Conservation (phyloP, 2,797 vertebrate genomes). For the Gallinago stenura region DNA sequence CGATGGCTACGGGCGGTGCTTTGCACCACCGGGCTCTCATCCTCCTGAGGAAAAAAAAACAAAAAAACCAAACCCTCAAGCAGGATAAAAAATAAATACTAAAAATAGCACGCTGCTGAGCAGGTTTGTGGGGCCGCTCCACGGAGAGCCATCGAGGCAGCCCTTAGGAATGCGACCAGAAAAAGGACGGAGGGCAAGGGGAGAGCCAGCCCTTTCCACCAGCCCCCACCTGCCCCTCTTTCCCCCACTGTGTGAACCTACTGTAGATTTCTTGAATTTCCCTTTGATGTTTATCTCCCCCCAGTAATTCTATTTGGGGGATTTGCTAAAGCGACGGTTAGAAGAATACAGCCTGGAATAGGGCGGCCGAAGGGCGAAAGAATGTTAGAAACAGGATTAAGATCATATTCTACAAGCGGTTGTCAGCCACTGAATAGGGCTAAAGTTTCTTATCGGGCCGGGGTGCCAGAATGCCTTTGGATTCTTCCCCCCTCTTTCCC, state of each 20-base stretch:
- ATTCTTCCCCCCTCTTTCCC: conserved; percentile 79
- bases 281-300: conserved; percentile 93
- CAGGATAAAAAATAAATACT: neutral
- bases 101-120: neutral
- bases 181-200: neutral
- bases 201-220: neutral
- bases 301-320: conserved; percentile 88
- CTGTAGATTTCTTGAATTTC: conserved; percentile 88
- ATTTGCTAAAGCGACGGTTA: conserved; percentile 89
- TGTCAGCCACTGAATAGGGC: conserved; percentile 92
- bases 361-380: conserved; percentile 86
- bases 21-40: neutral
- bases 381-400: conserved; percentile 96
- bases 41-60: neutral
- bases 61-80: neutral
- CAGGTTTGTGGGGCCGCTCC: neutral
- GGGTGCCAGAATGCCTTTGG: conserved; percentile 89
- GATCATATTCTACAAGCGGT: conserved; percentile 95
- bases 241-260: conserved; percentile 79
- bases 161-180: conserved; percentile 15
- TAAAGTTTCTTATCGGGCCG: conserved; percentile 85
- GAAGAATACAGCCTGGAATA: conserved; percentile 81
- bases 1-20: accelerated
- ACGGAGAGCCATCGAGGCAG: neutral
- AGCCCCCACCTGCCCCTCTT: conserved; percentile 33